Evolutionary conservation across 2,888 invertebrate species (phyloP), one percentile per base, ranked within the genome.

Genomic region (Drosophila ustulata): DNA sequence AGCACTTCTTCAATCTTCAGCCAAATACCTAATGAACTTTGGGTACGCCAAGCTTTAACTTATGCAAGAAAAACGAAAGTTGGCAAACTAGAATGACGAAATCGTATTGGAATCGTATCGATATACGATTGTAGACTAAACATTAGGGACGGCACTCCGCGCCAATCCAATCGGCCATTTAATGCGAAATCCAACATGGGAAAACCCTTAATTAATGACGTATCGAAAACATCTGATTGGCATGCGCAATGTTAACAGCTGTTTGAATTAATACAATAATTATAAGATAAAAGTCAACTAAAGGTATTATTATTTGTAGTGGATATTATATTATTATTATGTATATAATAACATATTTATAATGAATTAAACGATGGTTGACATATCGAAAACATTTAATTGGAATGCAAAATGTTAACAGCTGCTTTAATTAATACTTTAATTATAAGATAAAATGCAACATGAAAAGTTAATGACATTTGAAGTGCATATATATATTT

Each of bases 51-150:
- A 78, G 68, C 57, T 59, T 46, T 50, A 61, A 70, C 78, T 87
- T 87, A 82, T 82, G 82, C 82, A 82, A 82, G 88, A 81, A 73
- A 70, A 65, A 30, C 71, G 47, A 76, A 59, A 58, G 56, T 63
- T 39, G 58, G 52, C 57, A 61, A 61, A 50, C 49, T 37, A 37
- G 26, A 47, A 37, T 57, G 55, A 56, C 32, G 55, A 56, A 56
- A 56, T 56, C 46, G 34, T 26, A 47, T 57, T 57, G 46, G 23
- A 45, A 45, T 34, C 49, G 59, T 59, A 13, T 18, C 18, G 18
- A 18, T 58, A 77, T 75, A 18, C 74, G 77, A 75, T 72, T 37
- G 37, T 4, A n/a, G 46, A 11, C 13, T 9, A 18, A 13, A 6
- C 25, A 46, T 32, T 49, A 47, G 39, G 39, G 37, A 39, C 13